A percentile compares a stretch with the other conserved stretches of the same genome.
These are phyloP conservation scores for Decapterus maruadsi DNA, from an alignment of 2,797 vertebrate species.

Conservation along the genomic window DNA sequence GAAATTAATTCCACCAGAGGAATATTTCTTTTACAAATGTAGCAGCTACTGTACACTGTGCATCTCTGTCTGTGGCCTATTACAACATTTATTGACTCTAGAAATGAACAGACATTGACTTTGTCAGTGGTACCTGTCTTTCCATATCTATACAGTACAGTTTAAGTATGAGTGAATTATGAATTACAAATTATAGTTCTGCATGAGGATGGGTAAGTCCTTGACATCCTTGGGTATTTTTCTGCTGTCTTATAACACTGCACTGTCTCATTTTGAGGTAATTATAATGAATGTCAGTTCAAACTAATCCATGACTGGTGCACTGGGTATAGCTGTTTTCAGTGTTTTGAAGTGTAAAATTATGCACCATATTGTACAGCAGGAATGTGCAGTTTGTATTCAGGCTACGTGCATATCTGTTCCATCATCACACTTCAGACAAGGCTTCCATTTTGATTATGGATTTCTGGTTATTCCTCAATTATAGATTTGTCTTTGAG, in stretches of 20 bases:
- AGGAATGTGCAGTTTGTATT: background rate
- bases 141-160: background rate
- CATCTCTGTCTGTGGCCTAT: slow-evolving; percentile 14
- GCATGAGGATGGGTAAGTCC: background rate
- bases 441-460: slow-evolving; percentile 11
- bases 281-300: background rate
- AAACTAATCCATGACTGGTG: background rate
- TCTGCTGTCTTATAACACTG: background rate
- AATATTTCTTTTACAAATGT: slow-evolving; percentile 11
- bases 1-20: slow-evolving; percentile 34
- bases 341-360: background rate
- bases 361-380: background rate
- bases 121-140: background rate
- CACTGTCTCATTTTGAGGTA: background rate
- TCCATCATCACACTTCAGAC: background rate
- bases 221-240: background rate
- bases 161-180: no score
- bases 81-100: background rate
- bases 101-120: slow-evolving; percentile 18
- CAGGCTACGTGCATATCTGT: background rate
- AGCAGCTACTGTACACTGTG: background rate
- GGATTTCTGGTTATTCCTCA: slow-evolving; percentile 3
- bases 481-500: slow-evolving; percentile 8
- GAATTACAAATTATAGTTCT: background rate
- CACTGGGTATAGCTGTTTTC: background rate